A percentile compares a stretch with the other conserved stretches of the same genome.
phyloP scores from a whole-genome alignment of 2,797 vertebrate species.

The Pseudochaenichthys georgianus region DNA sequence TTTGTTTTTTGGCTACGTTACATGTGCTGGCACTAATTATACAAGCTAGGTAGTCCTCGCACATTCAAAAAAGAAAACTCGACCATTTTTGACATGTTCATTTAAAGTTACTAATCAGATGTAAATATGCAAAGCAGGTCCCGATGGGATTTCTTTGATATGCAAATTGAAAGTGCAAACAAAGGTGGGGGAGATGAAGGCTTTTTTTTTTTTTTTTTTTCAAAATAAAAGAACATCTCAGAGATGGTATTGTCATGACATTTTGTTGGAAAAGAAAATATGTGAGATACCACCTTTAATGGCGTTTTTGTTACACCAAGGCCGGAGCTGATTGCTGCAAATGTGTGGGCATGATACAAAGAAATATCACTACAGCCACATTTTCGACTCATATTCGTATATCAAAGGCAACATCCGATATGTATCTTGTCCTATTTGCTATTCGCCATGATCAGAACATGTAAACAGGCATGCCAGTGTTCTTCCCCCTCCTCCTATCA shows the following conservation, averaged over 20 bases:
- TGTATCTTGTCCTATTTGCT: conserved; percentile 64
- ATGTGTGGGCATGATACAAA: not conserved
- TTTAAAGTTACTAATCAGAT: conserved; percentile 88
- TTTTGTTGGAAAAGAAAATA: conserved; percentile 41
- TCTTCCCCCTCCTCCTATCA: conserved; percentile 62
- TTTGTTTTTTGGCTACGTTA: conserved; percentile 78
- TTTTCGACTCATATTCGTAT: conserved; percentile 45
- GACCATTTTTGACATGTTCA: conserved; percentile 86
- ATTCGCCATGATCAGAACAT: conserved; percentile 57
- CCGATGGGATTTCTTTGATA: conserved; percentile 85
- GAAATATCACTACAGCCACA: conserved; percentile 25
- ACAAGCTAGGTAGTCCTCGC: conserved; percentile 79
- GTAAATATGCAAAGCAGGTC: conserved; percentile 87
- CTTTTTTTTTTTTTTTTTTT: conserved; percentile 39
- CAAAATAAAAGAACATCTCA: conserved; percentile 32
- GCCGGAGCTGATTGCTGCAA: conserved; percentile 22
- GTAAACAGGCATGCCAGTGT: conserved; percentile 67
- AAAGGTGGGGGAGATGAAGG: conserved; percentile 82
- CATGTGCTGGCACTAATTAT: conserved; percentile 84
- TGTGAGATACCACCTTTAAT: conserved; percentile 44
- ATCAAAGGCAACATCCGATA: conserved; percentile 66
- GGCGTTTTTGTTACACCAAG: conserved; percentile 34
- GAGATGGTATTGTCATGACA: conserved; percentile 71
- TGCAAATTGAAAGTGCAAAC: conserved; percentile 85
- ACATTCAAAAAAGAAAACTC: conserved; percentile 78